Evolutionary conservation across 2,888 invertebrate species (phyloP), one percentile per base, ranked within the genome.

Genomic region (Drosophila fulvimacula): DNA sequence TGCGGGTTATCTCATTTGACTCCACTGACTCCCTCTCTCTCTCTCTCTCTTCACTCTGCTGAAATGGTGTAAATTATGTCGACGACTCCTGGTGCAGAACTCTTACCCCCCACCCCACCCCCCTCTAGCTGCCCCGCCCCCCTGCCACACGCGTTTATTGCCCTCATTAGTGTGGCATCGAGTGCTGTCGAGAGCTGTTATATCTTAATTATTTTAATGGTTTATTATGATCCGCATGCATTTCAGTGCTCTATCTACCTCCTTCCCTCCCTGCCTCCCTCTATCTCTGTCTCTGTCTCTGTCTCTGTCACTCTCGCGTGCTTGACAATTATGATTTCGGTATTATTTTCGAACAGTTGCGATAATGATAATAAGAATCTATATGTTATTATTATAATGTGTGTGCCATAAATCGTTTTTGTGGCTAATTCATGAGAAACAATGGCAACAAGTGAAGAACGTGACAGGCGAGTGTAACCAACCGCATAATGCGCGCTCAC

Each of bases 171-270:
- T 15, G 55, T 15, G n/a, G 48, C 41, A 56, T 21, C 42, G 6
- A 27, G 46, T 34, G 67, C 65, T 59, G 52, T 21, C 48, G 58
- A 72, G 60, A 72, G 64, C 71, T 80, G 71, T 67, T 83, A 76
- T 84, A 84, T 86, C 83, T 77, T 87, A 86, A 86, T 84, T 77
- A 81, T 79, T 73, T 83, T 83, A 86, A 83, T 86, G 86, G 73
- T 72, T 83, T 83, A 86, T 86, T 86, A 76, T 86, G 86, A 86
- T 80, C 71, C 68, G 32, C 63, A 41, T 65, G 57, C 74, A 64
- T 34, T 57, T 32, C 5, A 24, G 10, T 10, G 10, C 21, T 11
- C 3, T 6, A 10, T n/a, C 24, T 4, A 19, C 5, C 19, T n/a
- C 34, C 5, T 15, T 21, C n/a, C n/a, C n/a, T n/a, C 34, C 15